These are phyloP conservation scores for Perca schrenkii DNA, from an alignment of 2,113 vertebrate genomes.

Conservation along the genomic window DNA sequence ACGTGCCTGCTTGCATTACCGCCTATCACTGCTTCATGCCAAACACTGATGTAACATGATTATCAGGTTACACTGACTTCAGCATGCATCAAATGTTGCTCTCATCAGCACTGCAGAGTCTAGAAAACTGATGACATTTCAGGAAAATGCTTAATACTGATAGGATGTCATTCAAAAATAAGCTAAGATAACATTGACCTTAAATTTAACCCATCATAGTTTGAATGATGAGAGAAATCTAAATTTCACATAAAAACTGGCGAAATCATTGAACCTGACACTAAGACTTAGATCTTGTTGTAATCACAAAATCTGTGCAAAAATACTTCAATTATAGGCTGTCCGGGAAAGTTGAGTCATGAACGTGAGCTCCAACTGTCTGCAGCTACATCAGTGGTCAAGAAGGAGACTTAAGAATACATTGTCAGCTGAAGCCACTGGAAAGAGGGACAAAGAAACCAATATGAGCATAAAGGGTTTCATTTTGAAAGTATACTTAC, in stretches of 20 bases:
- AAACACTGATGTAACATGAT: background rate
- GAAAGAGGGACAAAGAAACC: background rate
- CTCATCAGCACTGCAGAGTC: background rate
- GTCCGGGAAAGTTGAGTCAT: background rate
- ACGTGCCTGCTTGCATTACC: background rate
- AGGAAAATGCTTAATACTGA: background rate
- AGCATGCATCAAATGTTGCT: background rate
- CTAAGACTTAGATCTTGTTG: background rate
- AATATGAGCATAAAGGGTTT: background rate
- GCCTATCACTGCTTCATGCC: background rate
- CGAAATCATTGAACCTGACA: background rate
- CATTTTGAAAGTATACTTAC: background rate
- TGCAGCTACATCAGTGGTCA: background rate
- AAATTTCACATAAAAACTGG: background rate
- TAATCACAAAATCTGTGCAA: slow-evolving; percentile 8
- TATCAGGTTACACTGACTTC: background rate
- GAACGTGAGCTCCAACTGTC: background rate
- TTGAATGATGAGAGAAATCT: background rate
- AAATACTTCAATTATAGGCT: background rate
- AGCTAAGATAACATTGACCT: background rate
- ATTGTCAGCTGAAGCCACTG: slow-evolving; percentile 99
- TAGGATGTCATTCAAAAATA: background rate
- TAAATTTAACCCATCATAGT: background rate
- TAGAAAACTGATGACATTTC: background rate
- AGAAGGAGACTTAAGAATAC: slow-evolving; percentile 87